Base-by-base conservation (phyloP, 2,888 invertebrate species). In the Ennomos fuscantarius region DNA sequence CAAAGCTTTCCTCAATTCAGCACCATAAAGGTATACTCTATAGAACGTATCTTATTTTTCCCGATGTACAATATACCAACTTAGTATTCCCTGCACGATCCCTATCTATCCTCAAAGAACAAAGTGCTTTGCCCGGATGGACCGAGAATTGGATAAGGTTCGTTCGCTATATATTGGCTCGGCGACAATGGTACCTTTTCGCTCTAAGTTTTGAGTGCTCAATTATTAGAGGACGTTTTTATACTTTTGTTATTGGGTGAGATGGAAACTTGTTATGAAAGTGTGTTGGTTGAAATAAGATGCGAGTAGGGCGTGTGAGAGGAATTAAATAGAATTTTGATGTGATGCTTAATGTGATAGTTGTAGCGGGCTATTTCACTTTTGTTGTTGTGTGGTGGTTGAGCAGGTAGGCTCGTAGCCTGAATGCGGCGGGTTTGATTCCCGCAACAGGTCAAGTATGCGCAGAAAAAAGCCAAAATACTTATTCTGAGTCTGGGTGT, bases 31-130 rank as follows among this genome's bases (percentile, higher is more conserved):
- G 48, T 50, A 24, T 24, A 58, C 49, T 58, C 42, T 60, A 59
- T 53, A 39, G 41, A 51, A 48, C 62, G 60, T 56, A 62, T 64
- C 63, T 60, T 62, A 66, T 60, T 57, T 24, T 60, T 54, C 45
- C 43, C 59, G 62, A 63, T 66, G 63, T 60, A 60, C 55, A 57
- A 58, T 39, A 41, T 40, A 47, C 48, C 32, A 10, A 47, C 62
- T 82, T 76, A 75, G 75, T 80, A 85, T 84, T 83, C 82, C 63
- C 55, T 48, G 56, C 77, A 67, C 81, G 78, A 59, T 62, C 63
- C 57, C 73, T 68, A 75, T 81, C 79, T 79, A 76, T 82, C 79
- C 81, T 78, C 79, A 81, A 78, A 80, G 83, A 83, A 85, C 84
- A 86, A 85, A 84, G 81, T 84, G 81, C 75, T 75, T 72, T 72